These are phyloP conservation scores for Phyllotreta cruciferae DNA, from an alignment of 2,888 invertebrate species.

Conservation along the genomic window DNA sequence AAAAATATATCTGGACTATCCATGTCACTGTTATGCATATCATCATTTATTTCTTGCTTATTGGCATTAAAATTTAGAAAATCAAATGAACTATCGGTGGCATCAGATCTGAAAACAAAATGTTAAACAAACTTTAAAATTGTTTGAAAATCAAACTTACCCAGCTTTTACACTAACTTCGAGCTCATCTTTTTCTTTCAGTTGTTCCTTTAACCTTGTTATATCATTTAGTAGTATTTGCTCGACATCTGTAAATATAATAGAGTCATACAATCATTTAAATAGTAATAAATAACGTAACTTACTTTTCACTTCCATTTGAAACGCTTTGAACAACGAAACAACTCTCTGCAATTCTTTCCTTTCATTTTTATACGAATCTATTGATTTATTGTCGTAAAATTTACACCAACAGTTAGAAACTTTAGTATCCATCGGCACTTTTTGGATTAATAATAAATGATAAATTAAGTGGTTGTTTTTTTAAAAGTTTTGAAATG, in stretches of 20 bases:
- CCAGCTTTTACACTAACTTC: slow-evolving; percentile 16
- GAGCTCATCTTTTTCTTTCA: slow-evolving; percentile 32
- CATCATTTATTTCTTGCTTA: background rate
- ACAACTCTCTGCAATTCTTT: slow-evolving; percentile 39
- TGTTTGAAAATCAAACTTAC: background rate
- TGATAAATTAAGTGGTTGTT: too few species aligned
- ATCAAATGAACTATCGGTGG: too few species aligned
- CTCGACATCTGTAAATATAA: slow-evolving; percentile 33
- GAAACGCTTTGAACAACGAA: slow-evolving; percentile 42
- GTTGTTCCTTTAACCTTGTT: slow-evolving; percentile 28
- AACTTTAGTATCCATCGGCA: slow-evolving; percentile 22
- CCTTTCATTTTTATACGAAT: slow-evolving; percentile 42
- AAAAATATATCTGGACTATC: slow-evolving; percentile 38
- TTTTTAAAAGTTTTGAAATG: too few species aligned
- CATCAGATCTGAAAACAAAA: too few species aligned
- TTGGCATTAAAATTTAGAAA: too few species aligned
- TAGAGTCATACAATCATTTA: background rate
- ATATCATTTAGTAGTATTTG: slow-evolving; percentile 31
- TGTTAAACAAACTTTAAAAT: too few species aligned
- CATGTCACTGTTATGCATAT: slow-evolving; percentile 13
- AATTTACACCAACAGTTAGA: slow-evolving; percentile 44
- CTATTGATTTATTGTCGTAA: slow-evolving; percentile 41
- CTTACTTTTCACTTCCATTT: slow-evolving; percentile 45
- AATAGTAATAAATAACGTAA: background rate
- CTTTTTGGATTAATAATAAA: background rate